Evolutionary conservation across 2,797 vertebrate species (phyloP), one percentile per base, ranked within the genome.

Genomic region (Moxostoma hubbsi): DNA sequence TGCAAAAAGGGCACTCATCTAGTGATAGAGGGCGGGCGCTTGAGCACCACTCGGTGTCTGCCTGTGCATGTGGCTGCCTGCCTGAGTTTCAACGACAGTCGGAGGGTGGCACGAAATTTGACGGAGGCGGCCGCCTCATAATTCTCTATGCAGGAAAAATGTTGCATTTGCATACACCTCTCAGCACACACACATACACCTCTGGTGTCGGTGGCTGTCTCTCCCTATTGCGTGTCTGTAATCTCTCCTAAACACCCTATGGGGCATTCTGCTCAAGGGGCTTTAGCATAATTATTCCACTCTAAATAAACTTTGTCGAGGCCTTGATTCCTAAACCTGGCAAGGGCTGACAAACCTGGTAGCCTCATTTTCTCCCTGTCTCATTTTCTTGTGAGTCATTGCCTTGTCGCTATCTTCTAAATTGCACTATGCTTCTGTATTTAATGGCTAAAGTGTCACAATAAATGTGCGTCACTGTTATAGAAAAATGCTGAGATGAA

Each of bases 381-480:
- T 83, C 69, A 62, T 77, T 76, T 82, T 80, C 63, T 66, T 67
- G 36, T 82, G 77, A 85, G 66, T 85, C 80, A 86, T 76, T 74
- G 57, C 75, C 72, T 77, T 59, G 55, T 78, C 73, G 59, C 66
- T 73, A 70, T 73, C 66, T 82, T 78, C 70, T 53, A 75, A 82
- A 83, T 77, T 61, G 58, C 50, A 49, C 45, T 49, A 15, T 73
- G 77, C 80, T 71, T 81, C 81, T 82, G 46, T 73, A 82, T 81
- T 80, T 83, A 86, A 85, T 85, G 74, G 74, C 72, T 69, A 66
- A 68, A 73, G 73, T 81, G 85, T 85, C 85, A 86, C 81, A 75
- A 78, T 78, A 70, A 83, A 81, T 85, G 69, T 51, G 36, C 9
- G 73, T 80, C 83, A 82, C 50, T 65, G 51, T 58, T 61, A 67